Percentiles rank a stretch among this genome's conserved stretches.
Conservation (phyloP, 2,797 vertebrate genomes). For the Emydoidea blandingii region DNA sequence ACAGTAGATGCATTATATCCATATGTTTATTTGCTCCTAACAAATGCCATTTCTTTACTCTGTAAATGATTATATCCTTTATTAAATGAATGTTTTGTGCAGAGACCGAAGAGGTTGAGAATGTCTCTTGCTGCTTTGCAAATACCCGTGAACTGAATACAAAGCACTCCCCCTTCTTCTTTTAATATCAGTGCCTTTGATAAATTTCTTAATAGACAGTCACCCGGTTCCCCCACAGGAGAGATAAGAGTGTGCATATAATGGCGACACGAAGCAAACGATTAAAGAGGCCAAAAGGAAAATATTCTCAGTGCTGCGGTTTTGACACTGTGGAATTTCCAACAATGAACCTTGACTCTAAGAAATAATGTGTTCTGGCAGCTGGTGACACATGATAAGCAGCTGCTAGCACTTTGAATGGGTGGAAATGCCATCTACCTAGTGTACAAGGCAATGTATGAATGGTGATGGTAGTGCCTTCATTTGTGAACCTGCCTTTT, state of each 20-base stretch:
- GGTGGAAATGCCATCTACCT: background rate
- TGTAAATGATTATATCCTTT: background rate
- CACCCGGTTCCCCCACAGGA: background rate
- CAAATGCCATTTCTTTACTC: background rate
- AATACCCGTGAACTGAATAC: background rate
- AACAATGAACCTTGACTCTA: background rate
- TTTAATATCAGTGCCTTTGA: background rate
- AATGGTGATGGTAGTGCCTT: background rate
- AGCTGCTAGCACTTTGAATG: rapidly evolving
- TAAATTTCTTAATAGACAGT: background rate
- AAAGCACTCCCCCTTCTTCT: background rate
- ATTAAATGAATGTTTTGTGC: background rate
- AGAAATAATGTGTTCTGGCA: rapidly evolving
- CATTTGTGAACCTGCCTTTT: background rate
- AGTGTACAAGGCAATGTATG: rapidly evolving
- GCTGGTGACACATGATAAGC: background rate
- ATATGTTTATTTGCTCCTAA: background rate
- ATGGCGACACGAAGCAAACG: background rate
- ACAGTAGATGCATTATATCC: rapidly evolving
- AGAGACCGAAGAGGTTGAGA: background rate
- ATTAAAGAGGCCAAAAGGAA: background rate
- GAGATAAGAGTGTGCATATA: background rate
- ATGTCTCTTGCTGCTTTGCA: background rate
- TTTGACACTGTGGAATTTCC: background rate
- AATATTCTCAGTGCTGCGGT: background rate